Evolutionary conservation across 2,113 vertebrate species (phyloP), one percentile per base, ranked within the genome.

Genomic region (Actenoides lindsayi): DNA sequence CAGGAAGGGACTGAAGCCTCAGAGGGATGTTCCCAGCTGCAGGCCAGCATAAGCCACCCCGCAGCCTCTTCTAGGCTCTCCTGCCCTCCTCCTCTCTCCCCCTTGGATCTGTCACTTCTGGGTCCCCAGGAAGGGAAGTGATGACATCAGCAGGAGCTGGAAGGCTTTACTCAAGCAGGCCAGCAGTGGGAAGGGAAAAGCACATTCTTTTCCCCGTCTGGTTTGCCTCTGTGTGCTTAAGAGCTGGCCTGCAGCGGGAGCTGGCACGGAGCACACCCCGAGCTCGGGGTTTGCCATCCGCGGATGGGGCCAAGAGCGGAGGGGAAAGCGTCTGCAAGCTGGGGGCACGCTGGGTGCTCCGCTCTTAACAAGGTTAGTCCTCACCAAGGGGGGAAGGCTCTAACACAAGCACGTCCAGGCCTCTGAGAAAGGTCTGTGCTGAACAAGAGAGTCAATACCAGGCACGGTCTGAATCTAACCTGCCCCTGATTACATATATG

Each of bases 101-200:
- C 30, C 30, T 46, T 62, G 56, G 48, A 68, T 62, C 65, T 50
- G 35, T 51, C 73, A 33, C 68, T 39, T 93, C 12, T 21, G 37
- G 87, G 59, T 91, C 41, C 42, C 85, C 70, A 39, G 67, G 74
- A 89, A 41, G 53, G 53, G 57, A 93, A 93, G 74, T 19, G 53
- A 94, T 67, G 75, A 85, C 80, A 83, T 57, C 81, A 16, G 70
- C 89, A 89, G 73, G 44, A 91, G 54, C 74, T 87, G 90, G 65
- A 87, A 87, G 84, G 51, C 46, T 80, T 85, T 94, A 91, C 78
- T 85, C 78, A 48, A 87, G 54, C 67, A 83, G 67, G 35, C 82
- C 91, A 91, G 92, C 73, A 71, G 60, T 13, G 46, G 73, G 74
- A 94, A 91, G 10, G 35, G 62, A 89, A 84, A 63, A 89, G 48